Evolutionary conservation across 2,113 vertebrate species (phyloP), one percentile per base, ranked within the genome.

Genomic region (Marmota monax): DNA sequence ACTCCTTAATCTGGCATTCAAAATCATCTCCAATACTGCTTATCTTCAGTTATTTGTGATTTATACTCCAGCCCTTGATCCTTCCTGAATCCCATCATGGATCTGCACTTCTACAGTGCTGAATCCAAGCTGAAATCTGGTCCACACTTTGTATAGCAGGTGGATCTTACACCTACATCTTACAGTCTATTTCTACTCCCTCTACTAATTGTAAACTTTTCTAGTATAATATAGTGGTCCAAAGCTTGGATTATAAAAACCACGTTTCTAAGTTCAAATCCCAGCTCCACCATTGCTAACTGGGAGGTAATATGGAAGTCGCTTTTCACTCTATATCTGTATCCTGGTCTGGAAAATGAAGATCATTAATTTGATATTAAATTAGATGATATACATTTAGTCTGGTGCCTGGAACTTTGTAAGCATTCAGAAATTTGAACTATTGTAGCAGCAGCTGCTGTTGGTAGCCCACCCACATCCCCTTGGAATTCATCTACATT

Each of bases 341-440:
- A 90, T 82, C 79, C 79, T 85, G 34, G 84, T 78, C n/a, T 88
- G 83, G 39, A 65, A 92, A 94, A 92, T 77, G 29, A n/a, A 77
- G 70, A 74, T 63, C 92, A 95, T 94, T 78, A 85, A 85, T 86
- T 48, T 90, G 63, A 88, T 76, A 84, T 61, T 96, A 93, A 89
- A 58, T 96, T 53, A 93, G 65, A 84, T 92, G 85, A 76, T 80
- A 79, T 63, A 39, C n/a, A 96, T 89, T 96, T 96, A 90, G 69
- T 86, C 56, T 86, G 51, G 79, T n/a, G 18, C 18, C 34, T 58
- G 70, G 72, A 94, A 91, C 23, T 48, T 61, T 88, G 25, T 65
- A 82, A 67, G 78, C 42, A 67, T n/a, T 67, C 45, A 85, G 70
- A 83, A 63, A 85, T 84, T 9, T 86, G 16, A 86, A 82, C 74